Evolutionary conservation across 2,888 invertebrate genomes (phyloP).

Genomic region (Priocnemis perturbator): DNA sequence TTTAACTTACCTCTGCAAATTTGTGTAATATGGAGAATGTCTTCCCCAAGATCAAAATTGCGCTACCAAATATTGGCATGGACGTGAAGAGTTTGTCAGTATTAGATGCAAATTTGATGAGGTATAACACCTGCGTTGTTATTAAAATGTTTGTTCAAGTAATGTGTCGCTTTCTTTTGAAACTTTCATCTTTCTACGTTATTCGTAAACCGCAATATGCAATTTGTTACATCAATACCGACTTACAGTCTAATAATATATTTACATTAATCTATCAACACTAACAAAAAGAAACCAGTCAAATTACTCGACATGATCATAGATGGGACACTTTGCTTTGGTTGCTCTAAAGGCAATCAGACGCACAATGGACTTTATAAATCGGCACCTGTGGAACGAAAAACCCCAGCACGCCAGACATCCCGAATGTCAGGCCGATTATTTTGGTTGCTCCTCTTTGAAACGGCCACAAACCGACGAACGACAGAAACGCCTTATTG

Average conservation of each 20-base stretch:
- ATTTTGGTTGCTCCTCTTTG: background rate
- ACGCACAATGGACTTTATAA: no score
- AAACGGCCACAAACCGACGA: background rate
- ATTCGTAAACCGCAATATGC: no score
- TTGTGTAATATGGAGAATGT: background rate
- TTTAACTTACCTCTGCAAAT: background rate
- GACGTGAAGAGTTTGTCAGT: background rate
- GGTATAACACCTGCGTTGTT: background rate
- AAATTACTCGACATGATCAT: no score
- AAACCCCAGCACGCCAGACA: background rate
- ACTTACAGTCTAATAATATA: no score
- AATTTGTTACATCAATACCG: no score
- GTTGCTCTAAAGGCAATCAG: no score
- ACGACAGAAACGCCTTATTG: conserved; percentile 6
- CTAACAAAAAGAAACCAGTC: no score
- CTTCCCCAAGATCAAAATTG: background rate
- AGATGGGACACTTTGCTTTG: no score
- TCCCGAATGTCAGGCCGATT: background rate
- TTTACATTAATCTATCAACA: no score
- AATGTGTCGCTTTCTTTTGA: no score
- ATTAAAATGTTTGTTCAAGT: no score
- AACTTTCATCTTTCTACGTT: no score
- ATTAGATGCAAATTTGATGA: background rate
- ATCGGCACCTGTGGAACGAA: background rate
- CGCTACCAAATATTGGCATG: background rate